These are phyloP conservation scores for Anser brachyrhynchus DNA, from an alignment of 2,113 vertebrate genomes.

Conservation along the genomic window DNA sequence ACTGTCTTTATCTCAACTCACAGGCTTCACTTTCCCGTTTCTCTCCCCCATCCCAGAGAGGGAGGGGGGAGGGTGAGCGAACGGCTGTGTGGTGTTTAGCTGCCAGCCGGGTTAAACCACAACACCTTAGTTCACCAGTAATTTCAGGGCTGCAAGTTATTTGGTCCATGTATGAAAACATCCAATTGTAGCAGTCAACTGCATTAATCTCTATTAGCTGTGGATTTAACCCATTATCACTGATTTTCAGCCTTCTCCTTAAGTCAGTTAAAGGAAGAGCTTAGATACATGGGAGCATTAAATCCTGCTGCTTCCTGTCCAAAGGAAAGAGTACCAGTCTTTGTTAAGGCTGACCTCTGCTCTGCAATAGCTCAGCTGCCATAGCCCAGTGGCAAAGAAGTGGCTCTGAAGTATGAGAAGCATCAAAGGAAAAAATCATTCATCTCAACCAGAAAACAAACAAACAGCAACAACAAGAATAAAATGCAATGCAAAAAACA, in stretches of 20 bases:
- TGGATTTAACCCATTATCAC: not conserved
- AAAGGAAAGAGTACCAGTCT: not conserved
- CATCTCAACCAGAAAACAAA: not conserved
- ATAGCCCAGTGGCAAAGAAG: not conserved
- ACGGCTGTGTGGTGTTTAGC: no score
- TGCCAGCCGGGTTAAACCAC: no score
- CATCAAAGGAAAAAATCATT: not conserved
- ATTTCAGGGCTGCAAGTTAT: not conserved
- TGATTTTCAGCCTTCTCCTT: not conserved
- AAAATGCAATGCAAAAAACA: not conserved
- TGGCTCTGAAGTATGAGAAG: not conserved
- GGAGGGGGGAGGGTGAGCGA: no score
- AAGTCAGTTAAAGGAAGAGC: not conserved
- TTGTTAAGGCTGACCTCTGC: not conserved
- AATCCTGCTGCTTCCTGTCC: rapidly evolving
- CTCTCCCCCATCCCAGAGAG: no score
- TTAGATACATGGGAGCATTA: not conserved
- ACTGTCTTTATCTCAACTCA: no score
- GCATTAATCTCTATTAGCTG: not conserved
- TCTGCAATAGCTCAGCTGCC: not conserved
- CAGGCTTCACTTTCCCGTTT: no score
- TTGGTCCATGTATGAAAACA: not conserved
- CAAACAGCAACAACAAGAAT: not conserved
- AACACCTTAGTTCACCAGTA: not conserved
- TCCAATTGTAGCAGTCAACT: not conserved